These are phyloP conservation scores for Caranx ignobilis DNA, from an alignment of 2,113 vertebrate genomes.

Conservation along the genomic window DNA sequence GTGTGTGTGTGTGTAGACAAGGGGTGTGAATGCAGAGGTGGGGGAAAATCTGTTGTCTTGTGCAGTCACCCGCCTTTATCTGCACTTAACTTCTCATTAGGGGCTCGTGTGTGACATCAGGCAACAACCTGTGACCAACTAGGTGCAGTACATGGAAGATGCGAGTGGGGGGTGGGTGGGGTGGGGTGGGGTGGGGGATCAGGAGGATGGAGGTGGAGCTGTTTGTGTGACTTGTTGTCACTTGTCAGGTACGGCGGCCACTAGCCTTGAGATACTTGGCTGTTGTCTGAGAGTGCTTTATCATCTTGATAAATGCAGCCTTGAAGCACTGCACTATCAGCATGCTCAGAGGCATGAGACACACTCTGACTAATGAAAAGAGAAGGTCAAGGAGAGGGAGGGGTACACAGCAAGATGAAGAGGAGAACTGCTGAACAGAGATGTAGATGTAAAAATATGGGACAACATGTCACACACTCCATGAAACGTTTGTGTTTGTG, in stretches of 20 bases:
- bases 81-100: slow-evolving; percentile 75
- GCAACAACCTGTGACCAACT: slow-evolving; percentile 70
- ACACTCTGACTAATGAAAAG: slow-evolving; percentile 85
- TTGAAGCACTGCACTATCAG: slow-evolving; percentile 81
- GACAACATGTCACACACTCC: slow-evolving; percentile 65
- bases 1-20: slow-evolving; percentile 7
- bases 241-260: slow-evolving; percentile 77
- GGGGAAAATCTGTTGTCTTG: slow-evolving; percentile 42
- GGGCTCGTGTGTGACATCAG: slow-evolving; percentile 63
- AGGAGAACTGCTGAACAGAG: slow-evolving; percentile 60
- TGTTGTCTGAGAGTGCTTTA: slow-evolving; percentile 81
- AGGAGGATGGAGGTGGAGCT: slow-evolving; percentile 53
- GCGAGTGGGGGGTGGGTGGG: background rate
- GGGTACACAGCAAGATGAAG: slow-evolving; percentile 34
- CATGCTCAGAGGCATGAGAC: slow-evolving; percentile 80
- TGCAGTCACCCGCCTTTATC: slow-evolving; percentile 42
- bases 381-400: slow-evolving; percentile 81
- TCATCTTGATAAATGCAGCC: slow-evolving; percentile 83
- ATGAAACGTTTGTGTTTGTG: slow-evolving; percentile 37
- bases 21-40: background rate
- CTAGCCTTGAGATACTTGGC: slow-evolving; percentile 82
- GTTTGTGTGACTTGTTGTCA: slow-evolving; percentile 79
- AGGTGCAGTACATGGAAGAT: slow-evolving; percentile 1
- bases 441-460: slow-evolving; percentile 66
- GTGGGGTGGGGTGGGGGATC: background rate